These are phyloP conservation scores for Umimayanthus kanabou DNA, from an alignment of 92 coral and sea anemone species.

Conservation along the genomic window DNA sequence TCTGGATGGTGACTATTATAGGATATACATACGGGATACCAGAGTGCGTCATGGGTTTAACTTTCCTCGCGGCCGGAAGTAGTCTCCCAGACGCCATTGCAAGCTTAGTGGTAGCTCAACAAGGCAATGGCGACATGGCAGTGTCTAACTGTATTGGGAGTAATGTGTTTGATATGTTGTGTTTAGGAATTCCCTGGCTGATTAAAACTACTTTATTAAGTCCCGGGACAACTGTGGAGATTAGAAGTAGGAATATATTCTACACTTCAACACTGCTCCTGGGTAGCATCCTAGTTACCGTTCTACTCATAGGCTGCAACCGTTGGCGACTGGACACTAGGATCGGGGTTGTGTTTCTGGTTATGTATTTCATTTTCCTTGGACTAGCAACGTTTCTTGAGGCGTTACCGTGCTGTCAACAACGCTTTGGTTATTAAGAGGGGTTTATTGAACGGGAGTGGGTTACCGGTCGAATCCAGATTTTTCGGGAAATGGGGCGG, in stretches of 20 bases:
- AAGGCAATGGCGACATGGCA: slow-evolving; percentile 98
- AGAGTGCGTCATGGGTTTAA: slow-evolving; percentile 99
- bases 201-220: slow-evolving; percentile 80
- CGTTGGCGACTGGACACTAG: slow-evolving; percentile 88
- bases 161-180: slow-evolving; percentile 96
- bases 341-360: slow-evolving; percentile 75
- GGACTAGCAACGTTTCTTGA: slow-evolving; percentile 89
- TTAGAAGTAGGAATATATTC: slow-evolving; percentile 92
- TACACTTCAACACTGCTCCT: slow-evolving; percentile 86
- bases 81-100: slow-evolving; percentile 99
- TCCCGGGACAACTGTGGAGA: slow-evolving; percentile 79
- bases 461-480: neutral
- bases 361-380: slow-evolving; percentile 82
- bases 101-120: slow-evolving; percentile 92
- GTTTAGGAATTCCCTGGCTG: slow-evolving; percentile 95
- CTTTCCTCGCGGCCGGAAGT: slow-evolving; percentile 99
- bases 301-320: slow-evolving; percentile 70
- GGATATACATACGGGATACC: slow-evolving; percentile 96
- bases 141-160: slow-evolving; percentile 97
- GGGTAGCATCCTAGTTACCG: slow-evolving; percentile 81
- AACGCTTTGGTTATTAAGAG: slow-evolving; percentile 1
- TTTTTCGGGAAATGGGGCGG: neutral
- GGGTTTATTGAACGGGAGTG: neutral
- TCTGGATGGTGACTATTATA: slow-evolving; percentile 95
- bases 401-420: slow-evolving; percentile 72